A percentile compares a stretch with the other conserved stretches of the same genome.
Evolutionary conservation across 2,797 vertebrate genomes (phyloP).

Genomic region (Gymnoscopelus braueri): DNA sequence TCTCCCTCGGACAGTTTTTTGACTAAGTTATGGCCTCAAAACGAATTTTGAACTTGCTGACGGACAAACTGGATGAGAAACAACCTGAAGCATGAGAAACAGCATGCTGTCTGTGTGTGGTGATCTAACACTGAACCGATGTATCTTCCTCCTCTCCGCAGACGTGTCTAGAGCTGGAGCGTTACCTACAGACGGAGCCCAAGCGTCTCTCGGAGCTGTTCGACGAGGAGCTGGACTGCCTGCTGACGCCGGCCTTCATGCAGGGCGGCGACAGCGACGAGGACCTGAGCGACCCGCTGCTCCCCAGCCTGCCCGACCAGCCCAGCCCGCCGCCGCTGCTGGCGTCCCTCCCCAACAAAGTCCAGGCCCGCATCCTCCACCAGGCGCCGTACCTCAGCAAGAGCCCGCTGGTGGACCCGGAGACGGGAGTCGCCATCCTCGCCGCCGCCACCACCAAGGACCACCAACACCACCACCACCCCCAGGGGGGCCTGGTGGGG

Average conservation of each 20-base stretch:
- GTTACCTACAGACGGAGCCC: conserved; percentile 94
- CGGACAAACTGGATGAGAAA: too few relatives aligned
- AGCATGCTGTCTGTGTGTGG: too few relatives aligned
- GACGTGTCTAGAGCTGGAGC: conserved; percentile 94
- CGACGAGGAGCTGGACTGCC: conserved; percentile 91
- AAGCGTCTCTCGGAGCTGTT: conserved; percentile 91
- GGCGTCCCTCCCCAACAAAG: conserved; percentile 88
- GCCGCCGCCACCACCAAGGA: conserved; percentile 74
- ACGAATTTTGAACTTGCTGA: too few relatives aligned
- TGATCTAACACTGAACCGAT: too few relatives aligned
- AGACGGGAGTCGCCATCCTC: background rate
- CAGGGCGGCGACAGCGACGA: conserved; percentile 84
- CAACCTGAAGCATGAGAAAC: too few relatives aligned
- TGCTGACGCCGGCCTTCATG: conserved; percentile 86
- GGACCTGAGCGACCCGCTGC: conserved; percentile 85
- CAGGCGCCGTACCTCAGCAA: conserved; percentile 69
- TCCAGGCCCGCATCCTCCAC: conserved; percentile 82
- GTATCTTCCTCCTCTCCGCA: conserved; percentile 58
- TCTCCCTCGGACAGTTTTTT: background rate
- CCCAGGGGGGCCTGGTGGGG: conserved; percentile 42
- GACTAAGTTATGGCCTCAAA: too few relatives aligned
- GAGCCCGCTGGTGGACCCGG: conserved; percentile 47
- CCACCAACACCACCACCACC: conserved; percentile 34
- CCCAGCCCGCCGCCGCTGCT: conserved; percentile 79
- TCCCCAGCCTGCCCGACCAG: conserved; percentile 83